Conservation (phyloP, 2,797 vertebrate species). For the Austrolebias charrua region DNA sequence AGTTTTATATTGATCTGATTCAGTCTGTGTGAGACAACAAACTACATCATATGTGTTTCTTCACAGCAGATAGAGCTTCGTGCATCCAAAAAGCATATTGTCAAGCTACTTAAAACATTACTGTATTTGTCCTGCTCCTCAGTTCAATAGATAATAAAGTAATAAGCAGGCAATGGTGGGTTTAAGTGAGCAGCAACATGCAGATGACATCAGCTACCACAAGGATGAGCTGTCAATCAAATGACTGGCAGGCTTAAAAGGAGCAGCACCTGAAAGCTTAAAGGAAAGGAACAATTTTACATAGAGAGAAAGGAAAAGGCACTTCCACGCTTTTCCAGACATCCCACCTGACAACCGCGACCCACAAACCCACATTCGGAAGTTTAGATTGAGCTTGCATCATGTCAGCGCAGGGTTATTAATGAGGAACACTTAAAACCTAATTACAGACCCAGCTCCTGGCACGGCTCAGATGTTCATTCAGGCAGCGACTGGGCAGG, state of each 20-base stretch:
- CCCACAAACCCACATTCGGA: constrained; percentile 60
- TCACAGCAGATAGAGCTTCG: constrained; percentile 12
- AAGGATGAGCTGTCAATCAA: constrained; percentile 53
- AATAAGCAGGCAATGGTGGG: constrained; percentile 16
- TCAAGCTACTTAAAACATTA: constrained; percentile 42
- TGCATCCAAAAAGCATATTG: constrained; percentile 30
- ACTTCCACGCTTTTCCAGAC: constrained; percentile 20
- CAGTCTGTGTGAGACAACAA: constrained; percentile 11
- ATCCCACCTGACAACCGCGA: constrained; percentile 51
- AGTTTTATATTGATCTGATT: background rate
- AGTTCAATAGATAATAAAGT: constrained; percentile 28
- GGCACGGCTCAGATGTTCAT: constrained; percentile 35
- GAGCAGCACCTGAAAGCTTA: constrained; percentile 37
- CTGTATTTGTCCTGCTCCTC: constrained; percentile 45
- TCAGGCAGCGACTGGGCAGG: constrained; percentile 46
- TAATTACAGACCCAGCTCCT: constrained; percentile 58
- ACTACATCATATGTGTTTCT: background rate
- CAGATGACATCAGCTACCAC: constrained; percentile 33
- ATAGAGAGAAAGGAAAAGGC: constrained; percentile 27
- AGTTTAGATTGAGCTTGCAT: constrained; percentile 42
- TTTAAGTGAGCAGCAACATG: constrained; percentile 39
- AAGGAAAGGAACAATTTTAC: constrained; percentile 37
- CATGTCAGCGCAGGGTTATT: constrained; percentile 59
- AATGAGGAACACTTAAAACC: constrained; percentile 71
- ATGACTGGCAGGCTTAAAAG: constrained; percentile 54